Conservation (phyloP, 1,140 invertebrate species). For the Zelostemma sp. region DNA sequence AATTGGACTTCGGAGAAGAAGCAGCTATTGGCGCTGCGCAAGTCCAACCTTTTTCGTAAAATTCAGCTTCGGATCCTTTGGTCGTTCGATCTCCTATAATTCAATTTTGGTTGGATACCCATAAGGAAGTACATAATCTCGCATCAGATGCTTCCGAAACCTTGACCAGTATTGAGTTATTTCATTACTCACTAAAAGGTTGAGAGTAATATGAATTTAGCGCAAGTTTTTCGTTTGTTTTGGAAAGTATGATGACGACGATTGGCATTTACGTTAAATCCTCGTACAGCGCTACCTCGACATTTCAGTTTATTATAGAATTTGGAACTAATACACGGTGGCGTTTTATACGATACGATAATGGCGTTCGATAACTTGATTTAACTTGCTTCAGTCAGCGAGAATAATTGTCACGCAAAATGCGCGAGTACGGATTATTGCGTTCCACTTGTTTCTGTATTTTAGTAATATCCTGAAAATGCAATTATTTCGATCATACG, state of each 20-base stretch:
- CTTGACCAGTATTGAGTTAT: no score
- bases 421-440: constrained; percentile 25
- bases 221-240: no score
- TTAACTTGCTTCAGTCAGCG: constrained; percentile 39
- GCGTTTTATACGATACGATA: constrained; percentile 41
- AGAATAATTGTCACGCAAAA: constrained; percentile 37
- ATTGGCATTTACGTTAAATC: no score
- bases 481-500: background rate
- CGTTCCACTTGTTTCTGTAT: constrained; percentile 19
- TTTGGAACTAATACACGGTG: constrained; percentile 37
- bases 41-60: constrained; percentile 18
- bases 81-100: no score
- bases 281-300: background rate
- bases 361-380: constrained; percentile 44
- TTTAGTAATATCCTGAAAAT: constrained; percentile 16
- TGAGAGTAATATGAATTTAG: no score
- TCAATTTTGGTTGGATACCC: no score
- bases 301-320: constrained; percentile 12
- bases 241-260: no score
- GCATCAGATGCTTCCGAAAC: no score
- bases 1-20: constrained; percentile 38
- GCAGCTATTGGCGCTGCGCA: constrained; percentile 32
- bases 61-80: no score
- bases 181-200: no score
- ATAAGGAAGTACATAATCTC: no score